Percentiles rank a stretch among this genome's conserved stretches.
Conservation (phyloP, 2,888 invertebrate species). For the Digitonthophagus gazella region DNA sequence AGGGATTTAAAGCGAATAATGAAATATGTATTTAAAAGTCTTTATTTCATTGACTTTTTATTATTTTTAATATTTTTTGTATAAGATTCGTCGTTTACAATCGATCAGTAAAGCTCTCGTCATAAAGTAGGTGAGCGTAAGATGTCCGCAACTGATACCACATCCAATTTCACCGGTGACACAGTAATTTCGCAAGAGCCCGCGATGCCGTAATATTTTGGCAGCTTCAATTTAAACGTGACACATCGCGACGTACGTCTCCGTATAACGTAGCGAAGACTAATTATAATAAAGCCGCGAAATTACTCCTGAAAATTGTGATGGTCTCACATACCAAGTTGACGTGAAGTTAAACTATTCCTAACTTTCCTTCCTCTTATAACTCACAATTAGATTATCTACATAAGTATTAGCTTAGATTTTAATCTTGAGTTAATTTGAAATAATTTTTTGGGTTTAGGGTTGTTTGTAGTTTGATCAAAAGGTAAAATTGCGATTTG, state of each 20-base stretch:
- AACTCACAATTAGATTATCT: too few species aligned
- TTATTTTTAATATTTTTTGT: not conserved
- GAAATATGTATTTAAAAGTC: too few species aligned
- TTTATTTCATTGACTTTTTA: not conserved
- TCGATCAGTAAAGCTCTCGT: not conserved
- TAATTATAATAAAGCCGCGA: conserved; percentile 22
- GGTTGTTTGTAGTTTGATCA: too few species aligned
- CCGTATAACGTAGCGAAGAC: conserved; percentile 17
- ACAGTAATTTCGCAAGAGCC: not conserved
- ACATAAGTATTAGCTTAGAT: too few species aligned
- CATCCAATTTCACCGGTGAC: conserved; percentile 1
- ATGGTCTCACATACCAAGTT: not conserved
- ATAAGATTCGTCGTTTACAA: not conserved
- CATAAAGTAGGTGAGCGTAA: not conserved
- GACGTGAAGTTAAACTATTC: not conserved
- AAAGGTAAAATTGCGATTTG: too few species aligned
- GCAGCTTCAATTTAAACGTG: conserved; percentile 16
- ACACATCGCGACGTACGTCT: conserved; percentile 8
- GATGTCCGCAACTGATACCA: not conserved
- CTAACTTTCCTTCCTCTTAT: not conserved
- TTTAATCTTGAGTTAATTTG: too few species aligned
- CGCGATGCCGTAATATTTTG: conserved; percentile 13
- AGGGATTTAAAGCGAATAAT: too few species aligned
- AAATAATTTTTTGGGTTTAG: not conserved
- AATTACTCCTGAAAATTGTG: conserved; percentile 19